phyloP scores from a whole-genome alignment of 1,140 invertebrate species.

The Bacillus rossius region DNA sequence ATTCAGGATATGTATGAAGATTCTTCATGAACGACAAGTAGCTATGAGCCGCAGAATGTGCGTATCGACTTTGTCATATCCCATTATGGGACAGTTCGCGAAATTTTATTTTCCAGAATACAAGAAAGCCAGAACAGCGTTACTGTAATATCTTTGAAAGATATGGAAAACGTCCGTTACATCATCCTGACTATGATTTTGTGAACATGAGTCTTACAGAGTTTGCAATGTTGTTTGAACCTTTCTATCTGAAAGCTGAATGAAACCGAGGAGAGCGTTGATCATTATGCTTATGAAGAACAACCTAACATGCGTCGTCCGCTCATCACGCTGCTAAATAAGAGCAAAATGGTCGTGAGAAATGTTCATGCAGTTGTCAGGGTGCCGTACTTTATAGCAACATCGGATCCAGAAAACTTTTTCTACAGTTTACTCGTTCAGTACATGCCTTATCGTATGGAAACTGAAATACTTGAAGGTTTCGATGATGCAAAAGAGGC shows the following conservation, averaged over 20 bases:
- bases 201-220: constrained; percentile 31
- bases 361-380: neutral
- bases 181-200: constrained; percentile 30
- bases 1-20: constrained; percentile 28
- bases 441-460: neutral
- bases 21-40: constrained; percentile 26
- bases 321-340: constrained; percentile 1
- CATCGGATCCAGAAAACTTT: constrained; percentile 24
- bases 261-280: constrained; percentile 4
- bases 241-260: constrained; percentile 6
- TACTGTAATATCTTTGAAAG: constrained; percentile 31
- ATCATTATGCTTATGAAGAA: neutral
- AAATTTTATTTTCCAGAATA: constrained; percentile 33
- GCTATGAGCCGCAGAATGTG: constrained; percentile 34
- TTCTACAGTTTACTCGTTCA: neutral
- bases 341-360: neutral
- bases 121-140: constrained; percentile 33
- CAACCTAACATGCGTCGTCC: neutral
- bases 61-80: constrained; percentile 35
- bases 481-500: constrained; percentile 28
- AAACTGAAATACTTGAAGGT: neutral
- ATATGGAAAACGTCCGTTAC: constrained; percentile 31
- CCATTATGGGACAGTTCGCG: constrained; percentile 28
- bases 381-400: constrained; percentile 33
- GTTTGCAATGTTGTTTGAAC: constrained; percentile 36